phyloP scores from a whole-genome alignment of 2,113 vertebrate species.

The Ictalurus punctatus region DNA sequence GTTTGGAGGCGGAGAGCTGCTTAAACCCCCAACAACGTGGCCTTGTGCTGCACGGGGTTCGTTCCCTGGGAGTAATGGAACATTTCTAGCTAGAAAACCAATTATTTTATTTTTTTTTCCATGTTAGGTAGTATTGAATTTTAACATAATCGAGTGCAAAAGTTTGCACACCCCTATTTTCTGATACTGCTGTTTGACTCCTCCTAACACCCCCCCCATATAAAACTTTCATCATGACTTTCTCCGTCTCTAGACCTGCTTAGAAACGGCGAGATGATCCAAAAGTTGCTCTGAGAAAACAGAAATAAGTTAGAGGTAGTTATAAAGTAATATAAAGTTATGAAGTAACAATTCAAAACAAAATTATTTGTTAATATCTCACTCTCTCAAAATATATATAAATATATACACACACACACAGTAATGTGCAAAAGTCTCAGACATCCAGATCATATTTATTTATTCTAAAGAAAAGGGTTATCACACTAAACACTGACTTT shows the following conservation, averaged over 20 bases:
- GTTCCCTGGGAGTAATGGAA: too few species aligned
- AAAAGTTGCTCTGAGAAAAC: neutral
- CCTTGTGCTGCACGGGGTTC: neutral
- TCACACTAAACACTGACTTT: too few species aligned
- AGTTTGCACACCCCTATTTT: neutral
- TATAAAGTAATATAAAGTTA: neutral
- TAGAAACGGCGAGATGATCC: neutral
- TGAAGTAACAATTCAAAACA: too few species aligned
- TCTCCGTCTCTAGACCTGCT: neutral
- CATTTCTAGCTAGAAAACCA: neutral
- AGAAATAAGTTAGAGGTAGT: neutral
- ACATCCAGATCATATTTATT: too few species aligned
- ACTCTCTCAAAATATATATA: too few species aligned
- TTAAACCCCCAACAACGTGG: conserved; percentile 34
- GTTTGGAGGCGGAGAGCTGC: conserved; percentile 58
- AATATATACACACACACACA: too few species aligned
- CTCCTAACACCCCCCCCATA: too few species aligned
- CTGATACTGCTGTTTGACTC: too few species aligned
- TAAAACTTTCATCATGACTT: neutral
- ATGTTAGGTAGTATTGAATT: neutral
- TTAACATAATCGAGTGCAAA: neutral
- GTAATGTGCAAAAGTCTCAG: too few species aligned
- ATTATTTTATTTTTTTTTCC: neutral
- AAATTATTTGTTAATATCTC: too few species aligned
- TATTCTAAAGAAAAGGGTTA: too few species aligned